These are phyloP conservation scores for Ctenochaetus hawaiiensis DNA, from an alignment of 2,797 vertebrate genomes.

Conservation along the genomic window DNA sequence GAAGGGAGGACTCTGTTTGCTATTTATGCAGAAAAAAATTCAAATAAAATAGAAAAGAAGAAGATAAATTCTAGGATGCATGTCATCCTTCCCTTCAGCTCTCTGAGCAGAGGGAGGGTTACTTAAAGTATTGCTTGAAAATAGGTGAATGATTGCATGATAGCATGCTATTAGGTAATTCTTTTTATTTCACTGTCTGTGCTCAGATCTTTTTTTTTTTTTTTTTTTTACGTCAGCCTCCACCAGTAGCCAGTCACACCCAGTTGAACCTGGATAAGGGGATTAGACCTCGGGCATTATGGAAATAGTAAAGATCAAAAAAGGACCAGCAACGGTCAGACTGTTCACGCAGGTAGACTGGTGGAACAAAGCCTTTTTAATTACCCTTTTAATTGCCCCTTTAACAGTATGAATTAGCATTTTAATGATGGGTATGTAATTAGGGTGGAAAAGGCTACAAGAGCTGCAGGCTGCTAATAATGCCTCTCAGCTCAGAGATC, in stretches of 20 bases:
- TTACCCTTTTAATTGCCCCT: conserved; percentile 87
- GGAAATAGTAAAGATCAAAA: conserved; percentile 75
- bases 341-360: conserved; percentile 78
- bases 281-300: conserved; percentile 73
- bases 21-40: neutral
- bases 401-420: conserved; percentile 85
- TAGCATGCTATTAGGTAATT: neutral
- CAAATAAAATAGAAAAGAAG: neutral
- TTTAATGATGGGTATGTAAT: conserved; percentile 87
- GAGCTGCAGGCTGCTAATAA: conserved; percentile 81
- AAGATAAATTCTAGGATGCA: neutral
- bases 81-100: neutral
- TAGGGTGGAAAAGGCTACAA: conserved; percentile 81
- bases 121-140: neutral
- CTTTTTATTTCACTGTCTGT: neutral
- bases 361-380: conserved; percentile 86
- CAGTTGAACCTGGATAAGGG: conserved; percentile 74
- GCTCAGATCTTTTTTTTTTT: conserved; percentile 9
- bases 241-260: conserved; percentile 63
- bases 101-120: neutral
- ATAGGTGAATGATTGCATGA: neutral
- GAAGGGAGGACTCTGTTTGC: neutral
- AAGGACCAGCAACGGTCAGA: conserved; percentile 73
- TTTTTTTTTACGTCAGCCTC: conserved; percentile 42
- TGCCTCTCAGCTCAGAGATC: conserved; percentile 81